Conservation (phyloP, 2,888 invertebrate species). For the Eilema depressum region DNA sequence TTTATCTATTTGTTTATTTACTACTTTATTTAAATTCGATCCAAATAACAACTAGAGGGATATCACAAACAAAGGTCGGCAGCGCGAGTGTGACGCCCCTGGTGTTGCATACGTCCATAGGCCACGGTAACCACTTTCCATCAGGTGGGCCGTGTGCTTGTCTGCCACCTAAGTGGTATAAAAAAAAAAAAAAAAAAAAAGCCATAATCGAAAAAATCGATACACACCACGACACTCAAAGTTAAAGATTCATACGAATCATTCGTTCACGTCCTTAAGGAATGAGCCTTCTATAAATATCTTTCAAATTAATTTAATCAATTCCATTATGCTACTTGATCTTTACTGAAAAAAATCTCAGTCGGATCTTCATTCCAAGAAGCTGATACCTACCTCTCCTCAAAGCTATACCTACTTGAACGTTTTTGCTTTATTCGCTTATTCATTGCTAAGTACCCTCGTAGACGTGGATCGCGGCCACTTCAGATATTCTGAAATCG, state of each 20-base stretch:
- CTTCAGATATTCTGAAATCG: constrained; percentile 17
- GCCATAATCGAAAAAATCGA: no score
- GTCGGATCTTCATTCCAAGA: background rate
- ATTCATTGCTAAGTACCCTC: constrained; percentile 17
- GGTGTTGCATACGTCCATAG: no score
- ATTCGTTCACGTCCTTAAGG: background rate
- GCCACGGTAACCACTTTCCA: no score
- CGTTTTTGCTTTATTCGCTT: constrained; percentile 21
- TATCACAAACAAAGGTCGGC: no score
- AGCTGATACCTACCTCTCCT: constrained; percentile 3
- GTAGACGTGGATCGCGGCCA: constrained; percentile 4
- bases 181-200: no score
- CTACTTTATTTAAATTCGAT: no score
- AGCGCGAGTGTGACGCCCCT: no score
- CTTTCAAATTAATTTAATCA: constrained; percentile 2
- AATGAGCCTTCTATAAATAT: background rate
- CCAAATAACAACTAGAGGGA: no score
- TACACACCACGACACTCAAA: background rate
- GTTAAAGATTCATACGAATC: background rate
- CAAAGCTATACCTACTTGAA: constrained; percentile 10
- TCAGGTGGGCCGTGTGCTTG: no score
- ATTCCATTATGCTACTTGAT: background rate
- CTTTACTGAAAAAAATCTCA: background rate
- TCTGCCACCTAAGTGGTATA: no score
- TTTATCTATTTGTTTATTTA: no score